Base-by-base conservation (phyloP, 2,113 vertebrate species). In the Macrotus californicus region DNA sequence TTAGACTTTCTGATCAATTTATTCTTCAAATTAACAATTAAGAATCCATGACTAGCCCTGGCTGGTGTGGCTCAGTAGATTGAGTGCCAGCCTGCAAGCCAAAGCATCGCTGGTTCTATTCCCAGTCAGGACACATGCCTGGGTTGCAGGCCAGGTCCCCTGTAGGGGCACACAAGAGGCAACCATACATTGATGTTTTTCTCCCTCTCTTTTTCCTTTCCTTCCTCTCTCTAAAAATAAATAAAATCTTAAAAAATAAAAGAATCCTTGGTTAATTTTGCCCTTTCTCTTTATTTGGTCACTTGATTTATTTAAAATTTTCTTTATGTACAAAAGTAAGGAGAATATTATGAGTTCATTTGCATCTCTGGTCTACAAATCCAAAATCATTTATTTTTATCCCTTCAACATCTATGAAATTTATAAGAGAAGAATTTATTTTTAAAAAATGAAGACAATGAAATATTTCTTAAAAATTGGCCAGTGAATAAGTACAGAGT, bases 291-390 rank as follows among this genome's bases (percentile, higher is more conserved):
- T 77, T 85, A 8, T 72, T 73, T 75, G 14, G 5, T 56, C 39
- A 93, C 1, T 24, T 94, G 22, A 79, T 59, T 91, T 94, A 73
- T 87, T 92, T 72, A 69, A 91, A 91, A 73, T 79, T 21, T 82
- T 86, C 34, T 73, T 94, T 48, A 61, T n/a, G 52, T 73, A 46
- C 24, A 81, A 87, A 69, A 12, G 3, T 43, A 69, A 91, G 6
- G 36, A 89, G 77, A 82, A 91, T 56, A 34, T 31, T 77, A 56
- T 75, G 41, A 91, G 5, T 83, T 93, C 16, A 61, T 16, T 46
- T 76, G 46, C 22, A 89, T 89, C 15, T 39, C 21, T 36, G 34
- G 14, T 54, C 61, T 88, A 61, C 3, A 91, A 87, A 54, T 73
- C 3, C 39, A 91, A 79, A 59, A 93, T 75, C 11, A 41, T 12